Evolutionary conservation across 1,140 invertebrate genomes (phyloP).

Genomic region (Drosophila ohnishii): DNA sequence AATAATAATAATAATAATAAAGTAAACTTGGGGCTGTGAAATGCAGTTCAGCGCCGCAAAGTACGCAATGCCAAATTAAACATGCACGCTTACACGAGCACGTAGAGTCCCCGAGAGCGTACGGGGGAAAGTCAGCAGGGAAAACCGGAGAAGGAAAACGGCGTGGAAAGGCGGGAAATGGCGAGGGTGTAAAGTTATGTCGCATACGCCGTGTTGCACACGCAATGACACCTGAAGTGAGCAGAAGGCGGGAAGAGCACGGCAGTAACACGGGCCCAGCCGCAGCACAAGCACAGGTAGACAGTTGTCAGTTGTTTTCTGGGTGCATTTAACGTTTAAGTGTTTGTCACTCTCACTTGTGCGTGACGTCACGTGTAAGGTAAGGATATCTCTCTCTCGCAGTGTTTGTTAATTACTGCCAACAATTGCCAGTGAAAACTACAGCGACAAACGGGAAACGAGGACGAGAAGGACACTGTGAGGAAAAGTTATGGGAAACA

Average conservation of each 20-base stretch:
- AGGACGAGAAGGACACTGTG: not conserved
- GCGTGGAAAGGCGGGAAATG: not conserved
- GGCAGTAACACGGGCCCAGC: not conserved
- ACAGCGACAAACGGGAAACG: constrained; percentile 18
- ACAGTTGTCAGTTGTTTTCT: constrained; percentile 38
- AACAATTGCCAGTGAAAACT: constrained; percentile 62
- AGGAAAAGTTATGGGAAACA: not conserved
- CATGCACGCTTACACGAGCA: constrained; percentile 73
- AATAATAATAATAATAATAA: constrained; percentile 27
- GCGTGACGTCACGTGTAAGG: constrained; percentile 72
- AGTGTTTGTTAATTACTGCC: constrained; percentile 71
- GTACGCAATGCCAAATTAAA: constrained; percentile 75
- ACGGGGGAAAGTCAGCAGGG: not conserved
- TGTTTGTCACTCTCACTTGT: constrained; percentile 76
- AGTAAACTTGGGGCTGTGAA: constrained; percentile 27
- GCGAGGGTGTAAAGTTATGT: constrained; percentile 50
- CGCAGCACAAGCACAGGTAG: not conserved
- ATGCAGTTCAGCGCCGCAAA: constrained; percentile 46
- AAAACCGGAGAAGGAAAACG: not conserved
- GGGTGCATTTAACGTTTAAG: constrained; percentile 76
- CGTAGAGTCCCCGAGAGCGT: constrained; percentile 19
- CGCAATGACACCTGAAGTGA: constrained; percentile 66
- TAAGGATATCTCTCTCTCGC: constrained; percentile 15
- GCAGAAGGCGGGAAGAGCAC: constrained; percentile 3
- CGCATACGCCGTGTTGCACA: constrained; percentile 62